Evolutionary conservation across 92 coral and sea anemone species (phyloP).

Genomic region (Isaurus tuberculatus): DNA sequence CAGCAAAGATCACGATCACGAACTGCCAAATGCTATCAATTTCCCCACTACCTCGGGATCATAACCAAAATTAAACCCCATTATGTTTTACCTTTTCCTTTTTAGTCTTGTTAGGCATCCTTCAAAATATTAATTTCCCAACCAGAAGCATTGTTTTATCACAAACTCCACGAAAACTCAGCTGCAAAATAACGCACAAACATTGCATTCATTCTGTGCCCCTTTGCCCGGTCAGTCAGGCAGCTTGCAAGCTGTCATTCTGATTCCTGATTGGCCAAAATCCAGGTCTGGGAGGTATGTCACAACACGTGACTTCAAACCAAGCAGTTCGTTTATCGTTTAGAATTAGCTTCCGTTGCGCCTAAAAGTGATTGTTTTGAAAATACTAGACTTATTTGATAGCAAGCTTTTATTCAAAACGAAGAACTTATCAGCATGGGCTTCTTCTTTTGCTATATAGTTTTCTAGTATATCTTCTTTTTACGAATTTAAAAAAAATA

Average conservation of each 20-base stretch:
- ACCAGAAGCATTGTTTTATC: constrained; percentile 43
- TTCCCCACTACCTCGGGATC: constrained; percentile 31
- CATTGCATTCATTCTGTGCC: constrained; percentile 57
- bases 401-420: too few relatives aligned
- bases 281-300: constrained; percentile 32
- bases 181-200: constrained; percentile 40
- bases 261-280: constrained; percentile 72
- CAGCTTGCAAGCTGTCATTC: constrained; percentile 61
- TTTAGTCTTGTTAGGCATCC: constrained; percentile 96
- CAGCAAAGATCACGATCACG: constrained; percentile 26
- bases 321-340: constrained; percentile 1
- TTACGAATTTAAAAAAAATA: too few relatives aligned
- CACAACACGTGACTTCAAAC: constrained; percentile 62
- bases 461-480: too few relatives aligned
- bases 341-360: too few relatives aligned
- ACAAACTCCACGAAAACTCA: constrained; percentile 29
- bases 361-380: too few relatives aligned
- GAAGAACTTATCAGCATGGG: too few relatives aligned
- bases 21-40: constrained; percentile 41
- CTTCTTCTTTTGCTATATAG: too few relatives aligned
- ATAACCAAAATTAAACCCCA: neutral
- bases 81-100: constrained; percentile 87
- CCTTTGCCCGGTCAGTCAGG: constrained; percentile 53
- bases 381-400: too few relatives aligned
- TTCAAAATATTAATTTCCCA: constrained; percentile 45